Percentiles rank a stretch among this genome's conserved stretches.
Evolutionary conservation across 2,888 invertebrate species (phyloP).

Genomic region (Entomobrya proxima): DNA sequence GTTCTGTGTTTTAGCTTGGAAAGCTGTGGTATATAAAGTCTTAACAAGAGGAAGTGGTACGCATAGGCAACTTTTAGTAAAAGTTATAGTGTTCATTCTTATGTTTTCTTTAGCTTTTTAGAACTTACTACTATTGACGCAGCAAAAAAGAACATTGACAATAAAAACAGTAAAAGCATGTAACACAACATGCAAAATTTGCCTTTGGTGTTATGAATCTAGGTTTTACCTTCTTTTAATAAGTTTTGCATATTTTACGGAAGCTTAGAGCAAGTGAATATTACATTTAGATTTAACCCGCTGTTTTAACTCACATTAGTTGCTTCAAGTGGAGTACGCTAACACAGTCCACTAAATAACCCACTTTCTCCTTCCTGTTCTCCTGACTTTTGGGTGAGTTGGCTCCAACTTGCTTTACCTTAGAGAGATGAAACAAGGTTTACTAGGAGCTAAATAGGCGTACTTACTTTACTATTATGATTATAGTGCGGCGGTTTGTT

Average conservation of each 20-base stretch:
- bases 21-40: conserved; percentile 40
- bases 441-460: neutral
- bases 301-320: neutral
- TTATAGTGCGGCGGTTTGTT: neutral
- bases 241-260: neutral
- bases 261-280: conserved; percentile 7
- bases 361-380: conserved; percentile 21
- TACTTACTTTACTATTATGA: neutral
- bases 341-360: conserved; percentile 35
- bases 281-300: conserved; percentile 31
- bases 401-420: neutral
- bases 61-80: neutral
- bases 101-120: too few species aligned
- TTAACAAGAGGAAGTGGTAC: neutral
- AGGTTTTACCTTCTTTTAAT: neutral
- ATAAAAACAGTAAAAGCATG: too few species aligned
- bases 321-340: neutral
- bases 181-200: too few species aligned
- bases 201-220: neutral
- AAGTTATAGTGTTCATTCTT: neutral
- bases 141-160: too few species aligned
- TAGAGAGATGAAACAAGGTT: neutral
- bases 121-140: too few species aligned
- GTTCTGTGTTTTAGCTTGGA: conserved; percentile 44
- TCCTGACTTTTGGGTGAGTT: neutral